Percentiles rank a stretch among this genome's conserved stretches.
phyloP scores from a whole-genome alignment of 2,113 vertebrate genomes.

The Neotoma lepida region DNA sequence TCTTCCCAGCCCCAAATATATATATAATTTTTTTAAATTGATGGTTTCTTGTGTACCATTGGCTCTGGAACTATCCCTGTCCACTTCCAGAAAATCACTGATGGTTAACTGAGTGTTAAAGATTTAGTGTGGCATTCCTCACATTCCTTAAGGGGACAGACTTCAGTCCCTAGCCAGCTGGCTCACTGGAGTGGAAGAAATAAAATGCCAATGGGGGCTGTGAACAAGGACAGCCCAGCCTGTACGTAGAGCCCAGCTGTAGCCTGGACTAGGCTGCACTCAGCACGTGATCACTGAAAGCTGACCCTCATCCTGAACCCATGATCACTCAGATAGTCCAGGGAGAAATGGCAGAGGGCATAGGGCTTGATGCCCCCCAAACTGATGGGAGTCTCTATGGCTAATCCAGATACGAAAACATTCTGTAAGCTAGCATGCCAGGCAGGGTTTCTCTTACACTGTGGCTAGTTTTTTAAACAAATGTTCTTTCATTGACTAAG shows the following conservation, averaged over 20 bases:
- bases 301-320: background rate
- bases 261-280: background rate
- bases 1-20: background rate
- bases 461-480: constrained; percentile 32
- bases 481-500: constrained; percentile 16
- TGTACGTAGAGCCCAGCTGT: background rate
- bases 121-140: constrained; percentile 13
- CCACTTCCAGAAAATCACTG: constrained; percentile 36
- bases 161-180: constrained; percentile 36
- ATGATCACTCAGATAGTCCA: background rate
- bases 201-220: background rate
- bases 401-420: background rate
- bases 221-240: background rate
- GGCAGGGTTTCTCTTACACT: constrained; percentile 36
- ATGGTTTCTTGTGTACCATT: constrained; percentile 29
- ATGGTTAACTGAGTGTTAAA: constrained; percentile 48
- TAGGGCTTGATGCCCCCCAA: background rate
- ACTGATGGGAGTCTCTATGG: background rate
- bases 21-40: background rate
- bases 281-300: background rate
- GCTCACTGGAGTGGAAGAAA: constrained; percentile 1
- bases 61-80: constrained; percentile 35
- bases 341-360: background rate
- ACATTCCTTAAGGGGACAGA: constrained; percentile 37
- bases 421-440: background rate